phyloP scores from a whole-genome alignment of 2,113 vertebrate genomes.

The Nematolebias whitei region DNA sequence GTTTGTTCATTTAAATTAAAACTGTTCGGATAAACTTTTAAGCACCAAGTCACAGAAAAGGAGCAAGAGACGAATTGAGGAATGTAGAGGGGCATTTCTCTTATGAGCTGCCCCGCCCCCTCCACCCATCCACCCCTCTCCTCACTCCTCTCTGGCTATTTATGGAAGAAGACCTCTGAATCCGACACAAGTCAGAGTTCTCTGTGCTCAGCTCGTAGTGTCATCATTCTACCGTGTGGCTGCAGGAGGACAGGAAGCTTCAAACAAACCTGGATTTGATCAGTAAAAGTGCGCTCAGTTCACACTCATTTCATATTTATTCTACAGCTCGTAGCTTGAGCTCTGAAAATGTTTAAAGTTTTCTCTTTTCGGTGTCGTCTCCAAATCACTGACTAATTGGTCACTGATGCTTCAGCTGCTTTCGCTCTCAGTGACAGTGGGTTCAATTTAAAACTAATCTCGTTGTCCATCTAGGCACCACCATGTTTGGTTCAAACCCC shows the following conservation, averaged over 20 bases:
- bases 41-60: not conserved
- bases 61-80: conserved; percentile 47
- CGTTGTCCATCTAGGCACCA: not conserved
- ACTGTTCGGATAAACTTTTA: not conserved
- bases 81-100: conserved; percentile 56
- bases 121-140: conserved; percentile 14
- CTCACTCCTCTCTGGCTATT: conserved; percentile 73
- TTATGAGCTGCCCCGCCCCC: conserved; percentile 5
- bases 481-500: no score
- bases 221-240: conserved; percentile 53
- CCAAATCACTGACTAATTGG: no score
- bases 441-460: no score
- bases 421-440: not conserved
- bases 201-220: conserved; percentile 58
- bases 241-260: conserved; percentile 48
- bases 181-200: conserved; percentile 53
- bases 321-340: no score
- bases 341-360: not conserved
- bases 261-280: conserved; percentile 56
- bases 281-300: conserved; percentile 7
- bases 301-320: not conserved
- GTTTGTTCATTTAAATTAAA: not conserved
- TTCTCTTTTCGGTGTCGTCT: not conserved
- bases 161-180: conserved; percentile 78
- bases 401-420: not conserved